Base-by-base conservation (phyloP, 2,113 vertebrate species). In the Rostratula benghalensis region DNA sequence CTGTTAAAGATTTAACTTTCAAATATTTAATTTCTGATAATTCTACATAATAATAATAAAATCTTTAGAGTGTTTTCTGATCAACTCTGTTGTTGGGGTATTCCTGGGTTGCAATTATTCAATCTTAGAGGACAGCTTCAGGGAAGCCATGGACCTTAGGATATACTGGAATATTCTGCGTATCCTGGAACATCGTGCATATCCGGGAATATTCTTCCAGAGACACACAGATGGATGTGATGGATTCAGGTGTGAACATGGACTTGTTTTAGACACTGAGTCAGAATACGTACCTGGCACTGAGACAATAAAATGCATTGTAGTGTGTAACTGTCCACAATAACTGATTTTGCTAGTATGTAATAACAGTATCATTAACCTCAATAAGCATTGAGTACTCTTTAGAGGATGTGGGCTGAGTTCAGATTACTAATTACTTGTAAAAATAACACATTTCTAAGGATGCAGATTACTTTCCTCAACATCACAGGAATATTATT, bases 221-320 rank as follows among this genome's bases (percentile, higher is more conserved):
- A 61, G 3, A 6, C n/a, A 73, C 13, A 23, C 5, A 28, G 1
- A 8, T 63, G 22, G 13, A 2, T 28, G 17, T 5, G 20, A n/a
- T 87, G 6, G 9, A 28, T n/a, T 73, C 25, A 73, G 12, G 20
- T 37, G 7, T 28, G 45, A 65, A 1, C 10, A 30, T 0, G 0
- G 23, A 19, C 5, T 45, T 69, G 45, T 10, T 41, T 93, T 69
- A 60, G 1, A 3, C 17, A 19, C 13, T 6, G 6, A 20, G 27
- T 33, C 21, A 76, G 53, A 65, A 46, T 33, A 21, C 0, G 4
- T 11, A 21, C 10, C 41, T 19, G 22, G 7, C 25, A 46, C 39
- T 87, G 39, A n/a, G 28, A 60, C 9, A 80, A 68, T 4, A 6
- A 19, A 41, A 79, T 22, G 8, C 7, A 31, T 19, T 13, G 28